Conservation (phyloP, 1,140 invertebrate genomes). For the Brachionus calyciflorus region DNA sequence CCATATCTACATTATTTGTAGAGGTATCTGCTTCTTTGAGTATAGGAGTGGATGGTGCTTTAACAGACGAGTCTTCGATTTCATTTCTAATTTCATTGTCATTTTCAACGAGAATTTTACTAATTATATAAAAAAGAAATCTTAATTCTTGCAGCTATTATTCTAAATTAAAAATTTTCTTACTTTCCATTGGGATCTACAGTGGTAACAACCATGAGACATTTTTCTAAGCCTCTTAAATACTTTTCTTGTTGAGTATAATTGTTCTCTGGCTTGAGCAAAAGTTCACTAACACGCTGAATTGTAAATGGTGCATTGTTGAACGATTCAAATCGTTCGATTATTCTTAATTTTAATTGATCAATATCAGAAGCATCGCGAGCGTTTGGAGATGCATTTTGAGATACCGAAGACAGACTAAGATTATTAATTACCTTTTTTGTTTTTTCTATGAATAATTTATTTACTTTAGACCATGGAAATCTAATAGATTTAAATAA, state of each 20-base stretch:
- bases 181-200: constrained; percentile 70
- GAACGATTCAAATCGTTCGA: constrained; percentile 59
- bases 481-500: neutral
- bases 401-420: neutral
- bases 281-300: constrained; percentile 86
- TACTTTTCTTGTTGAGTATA: constrained; percentile 93
- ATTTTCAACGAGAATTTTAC: constrained; percentile 34
- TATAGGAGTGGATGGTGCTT: neutral
- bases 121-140: too few relatives aligned
- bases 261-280: constrained; percentile 83
- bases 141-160: too few relatives aligned
- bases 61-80: neutral
- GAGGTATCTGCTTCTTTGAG: neutral
- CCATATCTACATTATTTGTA: neutral
- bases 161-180: too few relatives aligned
- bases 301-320: constrained; percentile 90
- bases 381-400: neutral
- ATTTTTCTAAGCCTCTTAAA: constrained; percentile 84
- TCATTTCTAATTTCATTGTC: neutral
- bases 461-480: constrained; percentile 30
- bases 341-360: constrained; percentile 39
- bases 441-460: constrained; percentile 29
- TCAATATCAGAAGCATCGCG: neutral
- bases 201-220: constrained; percentile 86
- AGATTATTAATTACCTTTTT: constrained; percentile 27